phyloP scores from a whole-genome alignment of 2,113 vertebrate species.

The Planiliza haematocheilus region DNA sequence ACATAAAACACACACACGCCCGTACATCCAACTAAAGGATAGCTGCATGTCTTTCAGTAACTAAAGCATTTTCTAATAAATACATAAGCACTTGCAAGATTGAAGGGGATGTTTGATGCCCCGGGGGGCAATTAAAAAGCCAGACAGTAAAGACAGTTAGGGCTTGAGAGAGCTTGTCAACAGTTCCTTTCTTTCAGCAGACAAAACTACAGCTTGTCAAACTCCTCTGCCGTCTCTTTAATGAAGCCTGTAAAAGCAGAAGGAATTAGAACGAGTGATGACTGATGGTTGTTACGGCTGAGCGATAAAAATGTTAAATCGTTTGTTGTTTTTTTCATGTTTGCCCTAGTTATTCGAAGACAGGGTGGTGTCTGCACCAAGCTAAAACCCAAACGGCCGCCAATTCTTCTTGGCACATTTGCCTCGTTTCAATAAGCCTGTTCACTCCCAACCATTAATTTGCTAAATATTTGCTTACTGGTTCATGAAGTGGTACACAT shows the following conservation, averaged over 20 bases:
- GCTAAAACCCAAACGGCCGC: conserved; percentile 15
- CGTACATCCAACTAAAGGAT: conserved; percentile 42
- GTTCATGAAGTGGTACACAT: conserved; percentile 17
- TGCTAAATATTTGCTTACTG: conserved; percentile 31
- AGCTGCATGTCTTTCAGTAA: conserved; percentile 9
- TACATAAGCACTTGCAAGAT: conserved; percentile 2
- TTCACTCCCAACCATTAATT: conserved; percentile 20
- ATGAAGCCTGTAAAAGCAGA: conserved; percentile 42
- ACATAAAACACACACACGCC: conserved; percentile 18
- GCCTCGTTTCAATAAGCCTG: conserved; percentile 8
- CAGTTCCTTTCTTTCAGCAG: conserved; percentile 14
- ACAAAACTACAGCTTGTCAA: conserved; percentile 43
- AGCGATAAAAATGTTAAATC: conserved; percentile 35
- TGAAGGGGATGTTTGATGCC: conserved; percentile 40
- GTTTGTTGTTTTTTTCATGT: conserved; percentile 24
- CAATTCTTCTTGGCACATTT: conserved; percentile 38
- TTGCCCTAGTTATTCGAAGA: conserved; percentile 45
- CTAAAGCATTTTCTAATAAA: conserved; percentile 30
- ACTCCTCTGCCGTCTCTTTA: conserved; percentile 22
- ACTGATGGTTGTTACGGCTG: conserved; percentile 26
- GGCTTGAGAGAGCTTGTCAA: conserved; percentile 59
- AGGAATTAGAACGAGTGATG: conserved; percentile 37
- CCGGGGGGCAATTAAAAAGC: conserved; percentile 25
- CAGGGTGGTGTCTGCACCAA: neutral
- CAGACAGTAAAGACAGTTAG: conserved; percentile 51